Conservation (phyloP, 2,113 vertebrate species). For the Nymphicus hollandicus region DNA sequence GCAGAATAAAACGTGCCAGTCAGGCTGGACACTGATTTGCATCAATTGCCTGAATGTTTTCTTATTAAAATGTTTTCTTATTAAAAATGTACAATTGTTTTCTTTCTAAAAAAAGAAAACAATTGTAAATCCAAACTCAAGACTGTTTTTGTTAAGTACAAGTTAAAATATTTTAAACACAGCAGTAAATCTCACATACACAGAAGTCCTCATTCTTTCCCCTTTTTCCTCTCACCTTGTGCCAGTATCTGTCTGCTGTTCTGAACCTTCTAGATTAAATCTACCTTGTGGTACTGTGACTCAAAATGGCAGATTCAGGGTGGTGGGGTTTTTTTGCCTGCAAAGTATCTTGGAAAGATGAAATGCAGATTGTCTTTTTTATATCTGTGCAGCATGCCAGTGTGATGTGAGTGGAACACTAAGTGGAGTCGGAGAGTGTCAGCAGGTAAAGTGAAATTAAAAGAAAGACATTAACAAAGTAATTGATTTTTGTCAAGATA, state of each 20-base stretch:
- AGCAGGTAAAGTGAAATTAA: constrained; percentile 77
- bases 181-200: background rate
- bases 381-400: constrained; percentile 79
- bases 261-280: background rate
- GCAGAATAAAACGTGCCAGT: background rate
- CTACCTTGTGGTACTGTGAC: background rate
- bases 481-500: background rate
- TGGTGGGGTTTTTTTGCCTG: background rate
- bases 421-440: constrained; percentile 86
- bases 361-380: background rate
- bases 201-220: background rate
- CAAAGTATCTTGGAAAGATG: background rate
- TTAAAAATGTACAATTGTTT: too few species aligned
- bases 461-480: background rate
- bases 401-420: constrained; percentile 86
- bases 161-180: background rate
- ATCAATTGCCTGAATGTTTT: background rate
- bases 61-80: too few species aligned
- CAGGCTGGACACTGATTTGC: background rate
- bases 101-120: background rate
- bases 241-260: background rate
- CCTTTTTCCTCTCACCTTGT: background rate
- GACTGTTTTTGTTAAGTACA: background rate
- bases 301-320: background rate
- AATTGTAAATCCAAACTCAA: background rate